Base-by-base conservation (phyloP, 1,140 invertebrate species). In the Lepidurus couesii region DNA sequence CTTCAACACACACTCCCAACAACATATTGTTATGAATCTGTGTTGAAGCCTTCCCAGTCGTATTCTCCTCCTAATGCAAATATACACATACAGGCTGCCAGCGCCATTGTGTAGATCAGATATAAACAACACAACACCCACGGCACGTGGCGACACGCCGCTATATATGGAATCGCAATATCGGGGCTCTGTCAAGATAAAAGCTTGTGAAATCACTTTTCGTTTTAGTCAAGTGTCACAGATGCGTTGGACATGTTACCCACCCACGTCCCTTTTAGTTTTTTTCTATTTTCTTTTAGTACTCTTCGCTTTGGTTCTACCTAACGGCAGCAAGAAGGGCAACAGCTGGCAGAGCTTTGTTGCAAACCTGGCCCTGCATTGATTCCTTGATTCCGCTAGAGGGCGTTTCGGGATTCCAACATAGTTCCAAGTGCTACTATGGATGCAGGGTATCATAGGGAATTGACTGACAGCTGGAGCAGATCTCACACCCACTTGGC, bases 401-500 rank as follows among this genome's bases (percentile, higher is more conserved):
- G 34, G 34, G 34, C 34, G 34, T 34, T 34, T 34, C 34, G 34
- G 34, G 34, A 34, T 34, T 34, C 34, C 34, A 34, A 34, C 34
- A 34, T 34, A 34, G 34, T 34, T 34, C 34, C 34, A 34, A 34
- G 34, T 34, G 34, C 4, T 34, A 34, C 34, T 34, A 34, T 1
- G 34, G 34, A 34, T 34, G 34, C 34, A 34, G 34, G 34, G 53
- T 65, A 21, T 9, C 53, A 65, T 16, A 65, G 53, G 21, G 21
- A 65, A 11, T 13, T 65, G 53, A 65, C 6, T 65, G 53, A 65
- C 53, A 65, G 53, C 53, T 65, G 53, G 16, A 65, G 16, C 53
- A 65, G 53, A 65, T 65, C 53, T 65, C 53, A 65, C 53, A 65
- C 21, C 13, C 53, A 65, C 53, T 65, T 65, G 16, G 53, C 16